A percentile compares a stretch with the other conserved stretches of the same genome.
Evolutionary conservation across 2,797 vertebrate species (phyloP).

Genomic region (Staurois parvus): DNA sequence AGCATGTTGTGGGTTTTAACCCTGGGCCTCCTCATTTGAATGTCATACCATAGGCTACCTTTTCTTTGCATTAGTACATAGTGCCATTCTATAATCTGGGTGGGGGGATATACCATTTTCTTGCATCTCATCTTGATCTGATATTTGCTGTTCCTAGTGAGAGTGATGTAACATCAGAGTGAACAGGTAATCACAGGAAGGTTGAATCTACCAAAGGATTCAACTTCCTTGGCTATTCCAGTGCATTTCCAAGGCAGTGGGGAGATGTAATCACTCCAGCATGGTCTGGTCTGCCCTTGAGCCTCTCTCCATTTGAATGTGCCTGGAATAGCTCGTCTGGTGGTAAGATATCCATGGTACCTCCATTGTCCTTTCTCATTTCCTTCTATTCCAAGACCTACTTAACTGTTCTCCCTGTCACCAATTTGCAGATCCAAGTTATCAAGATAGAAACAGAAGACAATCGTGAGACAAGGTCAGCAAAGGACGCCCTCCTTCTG

Average conservation of each 20-base stretch:
- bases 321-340: background rate
- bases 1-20: background rate
- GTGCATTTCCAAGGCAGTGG: background rate
- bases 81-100: background rate
- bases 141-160: background rate
- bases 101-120: background rate
- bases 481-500: constrained; percentile 93
- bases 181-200: background rate
- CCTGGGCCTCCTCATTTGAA: background rate
- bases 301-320: background rate
- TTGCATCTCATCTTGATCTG: background rate
- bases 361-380: background rate
- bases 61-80: background rate
- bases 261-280: background rate
- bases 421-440: constrained; percentile 86
- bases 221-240: background rate
- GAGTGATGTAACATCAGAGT: background rate
- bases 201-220: background rate
- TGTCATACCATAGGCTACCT: background rate
- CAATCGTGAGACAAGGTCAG: constrained; percentile 93
- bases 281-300: background rate
- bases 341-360: background rate
- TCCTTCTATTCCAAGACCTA: background rate
- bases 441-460: constrained; percentile 95
- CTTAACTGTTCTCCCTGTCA: background rate